Evolutionary conservation across 2,113 vertebrate genomes (phyloP).

Genomic region (Amazona vittata): DNA sequence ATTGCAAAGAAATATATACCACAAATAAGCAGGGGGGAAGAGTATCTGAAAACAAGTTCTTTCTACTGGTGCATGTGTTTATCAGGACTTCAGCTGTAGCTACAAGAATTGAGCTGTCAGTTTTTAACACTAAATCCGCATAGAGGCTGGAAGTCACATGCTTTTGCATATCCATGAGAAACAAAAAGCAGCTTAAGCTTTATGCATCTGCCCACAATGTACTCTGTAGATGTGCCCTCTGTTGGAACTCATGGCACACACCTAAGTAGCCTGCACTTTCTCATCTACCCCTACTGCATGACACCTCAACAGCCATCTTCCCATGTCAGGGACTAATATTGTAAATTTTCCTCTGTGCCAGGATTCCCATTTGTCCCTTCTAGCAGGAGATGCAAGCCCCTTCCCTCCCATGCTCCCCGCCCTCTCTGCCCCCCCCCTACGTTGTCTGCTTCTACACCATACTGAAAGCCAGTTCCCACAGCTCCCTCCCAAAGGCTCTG

Average conservation of each 20-base stretch:
- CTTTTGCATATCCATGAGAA: background rate
- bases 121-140: background rate
- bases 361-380: background rate
- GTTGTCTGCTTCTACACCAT: background rate
- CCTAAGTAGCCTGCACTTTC: background rate
- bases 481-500: background rate
- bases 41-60: background rate
- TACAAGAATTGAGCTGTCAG: background rate
- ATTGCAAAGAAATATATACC: background rate
- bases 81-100: background rate
- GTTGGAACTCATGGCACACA: background rate
- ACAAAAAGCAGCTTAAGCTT: background rate
- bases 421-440: background rate
- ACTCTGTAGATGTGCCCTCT: too few species aligned
- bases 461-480: background rate
- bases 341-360: background rate
- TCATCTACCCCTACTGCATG: background rate
- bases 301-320: background rate
- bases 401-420: background rate
- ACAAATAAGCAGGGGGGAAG: background rate
- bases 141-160: background rate
- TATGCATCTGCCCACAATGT: background rate
- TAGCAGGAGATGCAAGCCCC: accelerated
- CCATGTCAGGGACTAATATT: background rate
- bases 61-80: background rate